phyloP scores from a whole-genome alignment of 2,888 invertebrate species.

The Oscheius sp. region DNA sequence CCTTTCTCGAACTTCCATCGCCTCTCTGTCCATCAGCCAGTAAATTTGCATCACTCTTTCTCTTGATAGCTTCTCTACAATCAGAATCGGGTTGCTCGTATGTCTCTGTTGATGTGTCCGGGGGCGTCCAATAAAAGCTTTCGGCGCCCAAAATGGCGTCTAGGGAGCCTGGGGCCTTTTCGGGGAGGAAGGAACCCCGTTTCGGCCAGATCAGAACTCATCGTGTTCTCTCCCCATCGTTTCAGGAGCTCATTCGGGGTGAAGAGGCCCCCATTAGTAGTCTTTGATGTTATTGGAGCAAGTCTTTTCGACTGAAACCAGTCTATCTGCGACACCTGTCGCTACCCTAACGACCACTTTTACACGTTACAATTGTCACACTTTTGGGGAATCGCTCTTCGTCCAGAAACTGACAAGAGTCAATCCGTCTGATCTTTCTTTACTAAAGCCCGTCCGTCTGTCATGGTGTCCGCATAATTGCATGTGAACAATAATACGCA shows the following conservation, averaged over 20 bases:
- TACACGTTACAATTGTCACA: neutral
- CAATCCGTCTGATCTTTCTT: neutral
- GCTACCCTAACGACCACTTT: slow-evolving; percentile 10
- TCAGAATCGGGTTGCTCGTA: neutral
- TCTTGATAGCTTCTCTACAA: neutral
- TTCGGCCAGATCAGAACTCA: neutral
- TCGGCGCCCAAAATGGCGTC: slow-evolving; percentile 25
- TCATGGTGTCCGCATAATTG: too few relatives aligned
- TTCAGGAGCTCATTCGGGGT: neutral
- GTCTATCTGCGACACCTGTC: neutral
- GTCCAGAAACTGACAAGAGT: neutral
- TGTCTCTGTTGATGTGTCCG: slow-evolving; percentile 23
- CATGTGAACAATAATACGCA: neutral
- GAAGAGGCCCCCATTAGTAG: neutral
- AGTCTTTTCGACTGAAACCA: neutral
- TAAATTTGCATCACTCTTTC: neutral
- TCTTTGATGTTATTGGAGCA: slow-evolving; percentile 9
- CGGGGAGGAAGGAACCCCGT: neutral
- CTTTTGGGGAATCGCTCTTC: neutral
- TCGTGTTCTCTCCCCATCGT: neutral
- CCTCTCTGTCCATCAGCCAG: neutral
- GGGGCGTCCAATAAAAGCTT: slow-evolving; percentile 28
- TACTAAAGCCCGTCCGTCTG: neutral
- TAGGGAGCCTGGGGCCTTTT: neutral
- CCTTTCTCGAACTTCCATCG: neutral